Evolutionary conservation across 1,140 invertebrate genomes (phyloP).

Genomic region (Dolichoris vasculosae): DNA sequence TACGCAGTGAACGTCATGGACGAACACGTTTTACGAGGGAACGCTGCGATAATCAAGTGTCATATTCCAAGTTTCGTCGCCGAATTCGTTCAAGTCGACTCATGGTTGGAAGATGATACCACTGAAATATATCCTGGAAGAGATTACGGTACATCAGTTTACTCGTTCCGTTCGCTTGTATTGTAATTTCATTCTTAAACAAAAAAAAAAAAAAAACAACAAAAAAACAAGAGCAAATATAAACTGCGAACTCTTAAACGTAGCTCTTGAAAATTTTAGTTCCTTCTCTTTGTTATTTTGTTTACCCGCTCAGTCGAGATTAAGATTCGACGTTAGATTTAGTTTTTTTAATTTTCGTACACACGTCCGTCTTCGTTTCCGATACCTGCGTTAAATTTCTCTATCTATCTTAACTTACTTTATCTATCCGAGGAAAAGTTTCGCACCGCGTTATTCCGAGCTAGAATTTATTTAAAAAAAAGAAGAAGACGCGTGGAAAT

Average conservation of each 20-base stretch:
- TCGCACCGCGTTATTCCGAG: slow-evolving; percentile 20
- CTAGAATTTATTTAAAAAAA: neutral
- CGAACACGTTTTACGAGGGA: slow-evolving; percentile 91
- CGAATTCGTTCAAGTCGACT: slow-evolving; percentile 88
- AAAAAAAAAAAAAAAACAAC: neutral
- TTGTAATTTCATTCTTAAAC: neutral
- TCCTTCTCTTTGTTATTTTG: neutral
- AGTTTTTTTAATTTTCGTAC: neutral
- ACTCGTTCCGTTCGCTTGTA: slow-evolving; percentile 8
- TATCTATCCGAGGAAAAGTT: neutral
- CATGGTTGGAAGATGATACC: slow-evolving; percentile 87
- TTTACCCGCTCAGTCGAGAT: neutral
- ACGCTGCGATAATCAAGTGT: slow-evolving; percentile 92
- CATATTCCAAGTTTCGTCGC: slow-evolving; percentile 94
- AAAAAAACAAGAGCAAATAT: neutral
- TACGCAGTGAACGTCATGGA: slow-evolving; percentile 94
- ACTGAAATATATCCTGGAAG: slow-evolving; percentile 79
- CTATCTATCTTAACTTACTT: neutral
- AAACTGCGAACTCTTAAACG: neutral
- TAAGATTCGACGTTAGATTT: neutral
- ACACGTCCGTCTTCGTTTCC: neutral
- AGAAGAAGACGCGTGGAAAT: slow-evolving; percentile 47
- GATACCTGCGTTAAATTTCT: neutral
- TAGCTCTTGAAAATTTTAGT: neutral
- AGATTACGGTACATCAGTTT: slow-evolving; percentile 79